Evolutionary conservation across 2,797 vertebrate genomes (phyloP), one percentile per base, ranked within the genome.

Genomic region (Epinephelus coioides): DNA sequence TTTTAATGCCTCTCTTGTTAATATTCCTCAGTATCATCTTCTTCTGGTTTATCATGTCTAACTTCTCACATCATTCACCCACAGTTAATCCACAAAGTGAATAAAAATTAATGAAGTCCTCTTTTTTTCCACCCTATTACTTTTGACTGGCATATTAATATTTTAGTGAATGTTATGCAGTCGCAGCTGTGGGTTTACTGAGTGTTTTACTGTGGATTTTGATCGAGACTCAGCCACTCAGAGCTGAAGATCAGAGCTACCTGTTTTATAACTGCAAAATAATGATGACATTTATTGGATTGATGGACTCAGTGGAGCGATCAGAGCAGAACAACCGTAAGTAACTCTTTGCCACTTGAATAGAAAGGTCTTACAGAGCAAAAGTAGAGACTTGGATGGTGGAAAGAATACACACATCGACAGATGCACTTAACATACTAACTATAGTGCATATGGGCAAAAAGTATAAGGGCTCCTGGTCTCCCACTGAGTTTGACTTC

Each of bases 231-330:
- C 72, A 62, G 34, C 34, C 25, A 40, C 8, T 23, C 55, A 14
- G 78, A 62, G 61, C 61, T 25, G n/a, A 65, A 63, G 30, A 71
- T 54, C 51, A 63, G 62, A 59, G 30, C 49, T 69, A 40, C 76
- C 67, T 77, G 27, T 70, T 87, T 79, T 81, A 66, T 62, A 82
- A 79, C 67, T 19, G 57, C 50, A 72, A 74, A 84, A 53, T 76
- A 68, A 84, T 75, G 72, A 79, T 55, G 73, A 78, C 76, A 61
- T 73, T 69, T 79, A 82, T 85, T 75, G 76, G 51, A 85, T 34
- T 73, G 54, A 81, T 79, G 76, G 79, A 73, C 46, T 73, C 78
- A 57, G 61, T 61, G 72, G 55, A 80, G 78, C 51, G 30, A 64
- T 78, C 9, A 40, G 53, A 75, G 61, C 69, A 69, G 27, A 74